A percentile compares a stretch with the other conserved stretches of the same genome.
These are phyloP conservation scores for Orthosia incerta DNA, from an alignment of 2,888 invertebrate species.

Conservation along the genomic window DNA sequence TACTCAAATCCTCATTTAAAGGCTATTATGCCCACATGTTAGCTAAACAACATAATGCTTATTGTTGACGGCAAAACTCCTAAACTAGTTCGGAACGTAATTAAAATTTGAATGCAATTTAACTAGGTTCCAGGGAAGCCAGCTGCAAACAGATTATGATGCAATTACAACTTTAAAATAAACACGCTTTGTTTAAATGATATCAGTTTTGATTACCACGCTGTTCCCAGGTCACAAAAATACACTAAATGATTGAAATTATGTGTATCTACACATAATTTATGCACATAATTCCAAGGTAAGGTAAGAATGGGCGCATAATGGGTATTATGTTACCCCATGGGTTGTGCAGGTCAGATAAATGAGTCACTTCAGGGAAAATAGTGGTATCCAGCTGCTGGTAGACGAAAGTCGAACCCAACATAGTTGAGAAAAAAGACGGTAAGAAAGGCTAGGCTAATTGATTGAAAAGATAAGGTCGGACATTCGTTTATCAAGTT, in stretches of 20 bases:
- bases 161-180: conserved; percentile 17
- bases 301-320: neutral
- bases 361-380: no score
- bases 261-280: no score
- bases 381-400: no score
- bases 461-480: no score
- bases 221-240: neutral
- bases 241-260: neutral
- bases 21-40: neutral
- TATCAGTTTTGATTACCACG: neutral
- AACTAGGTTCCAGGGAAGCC: conserved; percentile 20
- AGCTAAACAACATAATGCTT: neutral
- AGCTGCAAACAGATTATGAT: conserved; percentile 13
- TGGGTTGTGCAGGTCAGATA: neutral
- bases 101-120: conserved; percentile 50
- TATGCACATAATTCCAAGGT: no score
- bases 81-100: conserved; percentile 43
- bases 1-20: no score
- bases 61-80: conserved; percentile 29
- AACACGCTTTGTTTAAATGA: neutral
- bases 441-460: no score
- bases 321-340: neutral
- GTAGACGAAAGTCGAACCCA: no score
- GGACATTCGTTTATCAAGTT: no score
- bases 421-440: no score